Conservation (phyloP, 1,140 invertebrate species). For the Polypedilum vanderplanki region DNA sequence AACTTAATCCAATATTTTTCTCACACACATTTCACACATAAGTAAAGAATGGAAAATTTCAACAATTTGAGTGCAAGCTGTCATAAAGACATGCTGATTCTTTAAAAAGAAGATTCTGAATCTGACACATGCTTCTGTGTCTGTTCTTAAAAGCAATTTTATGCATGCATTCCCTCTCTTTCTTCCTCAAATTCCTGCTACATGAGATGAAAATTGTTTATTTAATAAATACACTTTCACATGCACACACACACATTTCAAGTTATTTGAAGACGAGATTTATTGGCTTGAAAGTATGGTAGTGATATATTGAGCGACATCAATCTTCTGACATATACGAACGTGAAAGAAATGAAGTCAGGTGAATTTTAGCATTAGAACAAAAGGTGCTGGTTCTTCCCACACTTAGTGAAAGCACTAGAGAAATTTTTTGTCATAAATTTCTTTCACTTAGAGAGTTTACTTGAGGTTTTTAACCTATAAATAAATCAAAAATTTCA, state of each 20-base stretch:
- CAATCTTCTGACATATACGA: background rate
- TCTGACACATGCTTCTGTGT: too few species aligned
- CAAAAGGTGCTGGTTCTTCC: background rate
- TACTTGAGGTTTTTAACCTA: too few species aligned
- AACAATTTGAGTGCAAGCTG: too few species aligned
- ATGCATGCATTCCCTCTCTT: too few species aligned
- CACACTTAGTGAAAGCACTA: background rate
- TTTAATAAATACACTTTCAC: background rate
- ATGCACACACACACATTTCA: background rate
- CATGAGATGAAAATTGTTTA: background rate
- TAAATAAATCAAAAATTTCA: too few species aligned
- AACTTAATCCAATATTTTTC: too few species aligned
- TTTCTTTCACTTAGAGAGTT: background rate
- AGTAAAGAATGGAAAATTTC: too few species aligned
- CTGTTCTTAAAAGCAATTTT: too few species aligned
- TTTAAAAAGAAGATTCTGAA: too few species aligned
- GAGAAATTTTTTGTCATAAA: background rate
- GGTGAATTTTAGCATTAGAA: conserved; percentile 16
- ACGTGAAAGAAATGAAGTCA: conserved; percentile 23
- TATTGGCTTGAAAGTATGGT: background rate
- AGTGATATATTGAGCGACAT: background rate
- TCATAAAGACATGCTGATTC: too few species aligned
- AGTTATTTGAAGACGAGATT: background rate
- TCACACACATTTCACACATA: too few species aligned
- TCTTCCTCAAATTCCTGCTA: too few species aligned